These are phyloP conservation scores for Machimus atricapillus DNA, from an alignment of 2,888 invertebrate species.

Conservation along the genomic window DNA sequence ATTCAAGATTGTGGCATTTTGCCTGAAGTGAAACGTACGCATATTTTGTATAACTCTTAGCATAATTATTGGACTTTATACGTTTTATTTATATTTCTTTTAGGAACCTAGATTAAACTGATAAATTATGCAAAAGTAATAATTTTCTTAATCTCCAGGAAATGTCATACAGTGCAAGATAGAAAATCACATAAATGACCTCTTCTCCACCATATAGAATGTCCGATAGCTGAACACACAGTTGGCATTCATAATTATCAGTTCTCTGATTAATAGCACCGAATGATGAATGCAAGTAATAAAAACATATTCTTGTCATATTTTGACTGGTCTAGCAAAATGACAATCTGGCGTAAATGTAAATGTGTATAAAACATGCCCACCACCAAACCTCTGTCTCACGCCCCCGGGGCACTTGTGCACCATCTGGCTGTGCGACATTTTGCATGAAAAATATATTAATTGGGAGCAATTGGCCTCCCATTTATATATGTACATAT, in stretches of 20 bases:
- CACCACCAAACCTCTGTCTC: background rate
- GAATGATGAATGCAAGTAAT: background rate
- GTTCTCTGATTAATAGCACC: background rate
- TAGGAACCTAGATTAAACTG: background rate
- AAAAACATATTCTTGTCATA: background rate
- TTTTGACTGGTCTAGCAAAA: background rate
- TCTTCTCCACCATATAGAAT: background rate
- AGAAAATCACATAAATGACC: background rate
- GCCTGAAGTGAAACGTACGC: no score
- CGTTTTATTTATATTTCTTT: background rate
- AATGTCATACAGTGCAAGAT: background rate
- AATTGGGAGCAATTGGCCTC: background rate
- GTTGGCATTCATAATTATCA: background rate
- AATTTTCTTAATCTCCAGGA: background rate
- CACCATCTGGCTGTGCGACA: background rate
- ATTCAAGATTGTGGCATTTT: no score
- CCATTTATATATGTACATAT: background rate
- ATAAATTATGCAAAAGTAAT: background rate
- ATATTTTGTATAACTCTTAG: no score
- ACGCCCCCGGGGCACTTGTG: background rate
- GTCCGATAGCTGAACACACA: background rate
- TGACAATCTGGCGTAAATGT: background rate
- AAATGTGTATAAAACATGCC: background rate
- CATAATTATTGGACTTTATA: background rate
- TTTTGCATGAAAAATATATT: background rate